phyloP scores from a whole-genome alignment of 2,113 vertebrate genomes.

The Ochotona curzoniae region DNA sequence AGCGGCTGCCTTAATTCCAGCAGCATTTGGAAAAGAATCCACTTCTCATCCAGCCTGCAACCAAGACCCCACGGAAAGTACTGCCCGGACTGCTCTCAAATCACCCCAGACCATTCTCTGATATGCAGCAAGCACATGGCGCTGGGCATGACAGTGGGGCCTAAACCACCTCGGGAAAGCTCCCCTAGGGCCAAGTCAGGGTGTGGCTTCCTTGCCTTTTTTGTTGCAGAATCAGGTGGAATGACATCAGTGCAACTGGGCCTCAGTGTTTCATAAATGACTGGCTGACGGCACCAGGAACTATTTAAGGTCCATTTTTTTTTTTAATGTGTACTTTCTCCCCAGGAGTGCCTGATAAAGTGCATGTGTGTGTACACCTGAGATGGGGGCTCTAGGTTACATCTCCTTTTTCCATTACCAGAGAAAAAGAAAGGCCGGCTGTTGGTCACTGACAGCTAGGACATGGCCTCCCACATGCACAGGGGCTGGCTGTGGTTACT shows the following conservation, averaged over 20 bases:
- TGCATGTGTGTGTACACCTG: background rate
- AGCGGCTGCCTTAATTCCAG: background rate
- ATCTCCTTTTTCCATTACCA: background rate
- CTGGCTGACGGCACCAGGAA: background rate
- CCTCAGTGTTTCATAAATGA: background rate
- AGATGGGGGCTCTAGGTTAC: background rate
- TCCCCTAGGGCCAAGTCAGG: background rate
- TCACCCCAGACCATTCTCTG: background rate
- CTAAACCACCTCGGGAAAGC: background rate
- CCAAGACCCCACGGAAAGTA: rapidly evolving
- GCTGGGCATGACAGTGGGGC: background rate
- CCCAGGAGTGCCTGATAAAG: background rate
- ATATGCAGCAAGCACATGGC: background rate
- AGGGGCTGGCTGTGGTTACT: too few species aligned
- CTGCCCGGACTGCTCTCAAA: background rate
- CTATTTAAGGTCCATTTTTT: background rate
- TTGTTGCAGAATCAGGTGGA: background rate
- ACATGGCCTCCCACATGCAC: too few species aligned
- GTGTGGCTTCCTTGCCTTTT: background rate
- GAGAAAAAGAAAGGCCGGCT: background rate
- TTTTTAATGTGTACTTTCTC: background rate
- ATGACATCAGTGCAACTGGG: rapidly evolving
- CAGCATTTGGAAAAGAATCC: background rate
- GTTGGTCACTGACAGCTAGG: background rate
- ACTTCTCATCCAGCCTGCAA: background rate